Conservation (phyloP, 2,888 invertebrate species). For the Cheilosia impressa region DNA sequence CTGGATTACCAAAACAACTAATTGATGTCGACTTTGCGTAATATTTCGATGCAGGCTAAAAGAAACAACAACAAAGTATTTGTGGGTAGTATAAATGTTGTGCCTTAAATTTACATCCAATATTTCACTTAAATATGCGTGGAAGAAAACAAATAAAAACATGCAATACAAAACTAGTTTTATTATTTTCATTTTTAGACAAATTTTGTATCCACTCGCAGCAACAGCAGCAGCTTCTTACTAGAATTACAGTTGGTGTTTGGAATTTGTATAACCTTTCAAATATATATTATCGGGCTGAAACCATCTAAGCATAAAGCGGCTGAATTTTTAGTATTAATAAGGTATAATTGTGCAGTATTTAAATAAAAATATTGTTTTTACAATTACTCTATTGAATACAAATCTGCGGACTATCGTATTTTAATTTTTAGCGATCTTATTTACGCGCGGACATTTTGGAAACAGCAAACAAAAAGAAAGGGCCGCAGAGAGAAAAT, state of each 20-base stretch:
- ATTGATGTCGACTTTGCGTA: background rate
- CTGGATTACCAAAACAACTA: background rate
- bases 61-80: background rate
- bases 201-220: too few relatives aligned
- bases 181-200: background rate
- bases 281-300: background rate
- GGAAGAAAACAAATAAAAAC: background rate
- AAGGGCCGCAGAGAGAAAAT: too few relatives aligned
- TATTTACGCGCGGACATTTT: too few relatives aligned
- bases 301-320: background rate
- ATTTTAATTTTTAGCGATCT: too few relatives aligned
- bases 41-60: background rate
- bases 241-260: too few relatives aligned
- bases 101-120: background rate
- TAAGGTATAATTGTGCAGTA: too few relatives aligned
- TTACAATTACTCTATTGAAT: too few relatives aligned
- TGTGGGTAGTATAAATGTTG: background rate
- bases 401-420: too few relatives aligned
- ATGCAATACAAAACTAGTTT: background rate
- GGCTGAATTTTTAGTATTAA: background rate
- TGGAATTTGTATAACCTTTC: too few relatives aligned
- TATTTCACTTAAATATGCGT: background rate
- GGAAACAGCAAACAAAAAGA: too few relatives aligned
- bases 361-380: too few relatives aligned
- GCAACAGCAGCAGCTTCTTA: too few relatives aligned